A percentile compares a stretch with the other conserved stretches of the same genome.
These are phyloP conservation scores for Tubulanus polymorphus DNA, from an alignment of 2,888 invertebrate genomes.

Conservation along the genomic window DNA sequence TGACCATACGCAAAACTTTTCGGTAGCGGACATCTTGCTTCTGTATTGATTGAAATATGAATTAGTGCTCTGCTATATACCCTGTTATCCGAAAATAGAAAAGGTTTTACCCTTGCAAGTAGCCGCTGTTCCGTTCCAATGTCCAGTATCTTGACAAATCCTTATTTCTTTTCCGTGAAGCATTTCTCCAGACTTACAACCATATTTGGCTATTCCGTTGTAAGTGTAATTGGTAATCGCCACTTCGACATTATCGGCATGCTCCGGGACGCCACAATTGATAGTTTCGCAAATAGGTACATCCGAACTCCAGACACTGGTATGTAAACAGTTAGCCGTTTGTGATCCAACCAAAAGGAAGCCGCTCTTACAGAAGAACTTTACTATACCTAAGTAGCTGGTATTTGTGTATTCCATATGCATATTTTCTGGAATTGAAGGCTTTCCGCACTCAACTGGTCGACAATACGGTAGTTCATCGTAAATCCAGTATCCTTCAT, in stretches of 20 bases:
- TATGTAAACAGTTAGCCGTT: slow-evolving; percentile 12
- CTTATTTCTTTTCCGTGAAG: too few relatives aligned
- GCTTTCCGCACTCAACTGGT: slow-evolving; percentile 31
- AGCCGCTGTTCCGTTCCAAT: background rate
- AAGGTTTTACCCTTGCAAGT: background rate
- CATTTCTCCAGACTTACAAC: too few relatives aligned
- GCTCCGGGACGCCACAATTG: background rate
- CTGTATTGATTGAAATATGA: too few relatives aligned
- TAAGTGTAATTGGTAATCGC: too few relatives aligned
- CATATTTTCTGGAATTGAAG: slow-evolving; percentile 22
- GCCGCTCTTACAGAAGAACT: slow-evolving; percentile 16
- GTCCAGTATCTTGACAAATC: too few relatives aligned
- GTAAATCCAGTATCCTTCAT: background rate
- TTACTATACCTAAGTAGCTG: slow-evolving; percentile 7
- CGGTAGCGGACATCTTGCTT: too few relatives aligned
- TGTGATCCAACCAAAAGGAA: slow-evolving; percentile 13
- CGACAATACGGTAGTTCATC: slow-evolving; percentile 19
- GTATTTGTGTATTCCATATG: slow-evolving; percentile 7
- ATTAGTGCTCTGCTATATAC: too few relatives aligned
- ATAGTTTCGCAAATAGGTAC: slow-evolving; percentile 3
- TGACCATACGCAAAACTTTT: too few relatives aligned
- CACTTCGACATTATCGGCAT: background rate
- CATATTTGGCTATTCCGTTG: too few relatives aligned
- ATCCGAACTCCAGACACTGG: slow-evolving; percentile 11
- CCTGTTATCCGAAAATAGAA: too few relatives aligned